Conservation (phyloP, 2,113 vertebrate genomes). For the Turdus rufiventris region DNA sequence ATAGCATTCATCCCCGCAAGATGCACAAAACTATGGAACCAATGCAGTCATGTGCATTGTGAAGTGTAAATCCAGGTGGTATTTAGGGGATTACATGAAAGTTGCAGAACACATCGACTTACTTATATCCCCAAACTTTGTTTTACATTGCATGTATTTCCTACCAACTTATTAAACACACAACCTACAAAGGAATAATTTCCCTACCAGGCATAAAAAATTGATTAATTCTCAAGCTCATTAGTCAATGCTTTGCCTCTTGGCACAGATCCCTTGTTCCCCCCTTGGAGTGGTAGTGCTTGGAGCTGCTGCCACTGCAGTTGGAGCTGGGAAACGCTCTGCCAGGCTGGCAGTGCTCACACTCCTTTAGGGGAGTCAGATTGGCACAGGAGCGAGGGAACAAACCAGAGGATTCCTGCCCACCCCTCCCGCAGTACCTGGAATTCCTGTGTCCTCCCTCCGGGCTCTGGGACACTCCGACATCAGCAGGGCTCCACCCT, state of each 20-base stretch:
- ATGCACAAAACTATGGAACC: neutral
- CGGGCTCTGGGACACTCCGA: neutral
- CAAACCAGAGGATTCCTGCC: too few relatives aligned
- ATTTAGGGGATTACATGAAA: neutral
- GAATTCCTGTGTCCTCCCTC: neutral
- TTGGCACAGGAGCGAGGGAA: neutral
- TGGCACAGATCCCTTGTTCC: neutral
- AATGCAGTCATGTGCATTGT: neutral
- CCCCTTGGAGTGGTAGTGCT: neutral
- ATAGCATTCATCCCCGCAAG: too few relatives aligned
- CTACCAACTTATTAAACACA: neutral
- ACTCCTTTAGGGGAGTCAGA: rapidly evolving
- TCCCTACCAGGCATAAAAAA: neutral
- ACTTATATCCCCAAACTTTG: neutral
- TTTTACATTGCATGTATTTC: neutral
- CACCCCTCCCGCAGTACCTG: neutral
- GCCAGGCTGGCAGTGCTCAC: neutral
- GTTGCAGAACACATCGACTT: neutral
- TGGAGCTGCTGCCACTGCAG: neutral
- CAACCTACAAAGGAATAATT: neutral
- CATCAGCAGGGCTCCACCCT: neutral
- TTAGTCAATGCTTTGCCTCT: neutral
- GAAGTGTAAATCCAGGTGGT: neutral
- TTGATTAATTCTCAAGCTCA: neutral
- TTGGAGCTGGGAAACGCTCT: neutral